Conservation (phyloP, 2,113 vertebrate genomes). For the Charina bottae region DNA sequence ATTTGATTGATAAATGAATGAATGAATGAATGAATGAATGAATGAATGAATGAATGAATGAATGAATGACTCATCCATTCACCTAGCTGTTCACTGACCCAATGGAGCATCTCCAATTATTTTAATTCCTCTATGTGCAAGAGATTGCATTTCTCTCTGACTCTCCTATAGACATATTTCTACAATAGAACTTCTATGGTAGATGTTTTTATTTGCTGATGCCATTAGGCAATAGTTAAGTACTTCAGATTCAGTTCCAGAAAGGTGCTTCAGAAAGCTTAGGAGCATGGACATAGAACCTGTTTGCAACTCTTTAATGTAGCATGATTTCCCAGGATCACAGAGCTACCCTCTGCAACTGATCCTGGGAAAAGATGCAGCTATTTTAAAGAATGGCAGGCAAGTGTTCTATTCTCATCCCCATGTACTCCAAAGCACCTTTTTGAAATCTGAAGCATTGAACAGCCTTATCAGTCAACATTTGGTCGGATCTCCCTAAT, state of each 20-base stretch:
- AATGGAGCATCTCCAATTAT: background rate
- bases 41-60: no score
- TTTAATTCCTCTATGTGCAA: background rate
- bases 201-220: background rate
- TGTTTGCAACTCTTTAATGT: background rate
- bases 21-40: no score
- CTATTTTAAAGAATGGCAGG: background rate
- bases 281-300: background rate
- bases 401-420: background rate
- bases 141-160: background rate
- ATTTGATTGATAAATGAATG: no score
- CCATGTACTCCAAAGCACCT: background rate
- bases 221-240: background rate
- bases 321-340: background rate
- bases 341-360: background rate
- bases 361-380: background rate
- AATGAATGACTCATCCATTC: background rate
- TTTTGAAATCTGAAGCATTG: background rate
- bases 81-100: background rate
- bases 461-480: background rate
- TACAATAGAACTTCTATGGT: background rate
- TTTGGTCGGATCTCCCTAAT: background rate
- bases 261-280: background rate
- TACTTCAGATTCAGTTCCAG: background rate
- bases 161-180: background rate